Evolutionary conservation across 1,140 invertebrate species (phyloP).

Genomic region (Coptotermes formosanus): DNA sequence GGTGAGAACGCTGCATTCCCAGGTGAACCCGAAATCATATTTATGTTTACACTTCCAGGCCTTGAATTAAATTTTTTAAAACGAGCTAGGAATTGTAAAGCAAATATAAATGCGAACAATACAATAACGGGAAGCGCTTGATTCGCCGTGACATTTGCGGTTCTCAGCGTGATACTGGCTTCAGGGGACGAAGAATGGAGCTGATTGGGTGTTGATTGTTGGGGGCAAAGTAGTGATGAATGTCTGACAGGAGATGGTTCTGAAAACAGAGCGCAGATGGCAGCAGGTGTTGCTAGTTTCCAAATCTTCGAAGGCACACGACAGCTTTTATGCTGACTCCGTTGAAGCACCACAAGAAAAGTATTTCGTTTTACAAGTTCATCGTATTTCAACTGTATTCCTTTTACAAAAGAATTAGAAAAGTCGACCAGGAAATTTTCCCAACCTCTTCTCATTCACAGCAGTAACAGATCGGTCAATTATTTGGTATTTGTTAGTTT

Average conservation of each 20-base stretch:
- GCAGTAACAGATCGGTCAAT: not conserved
- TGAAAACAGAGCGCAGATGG: not conserved
- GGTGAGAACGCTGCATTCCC: too few species aligned
- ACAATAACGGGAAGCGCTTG: too few species aligned
- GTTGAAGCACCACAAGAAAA: not conserved
- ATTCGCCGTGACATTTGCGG: too few species aligned
- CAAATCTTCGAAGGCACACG: not conserved
- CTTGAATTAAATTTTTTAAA: too few species aligned
- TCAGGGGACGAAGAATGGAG: not conserved
- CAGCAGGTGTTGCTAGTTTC: not conserved
- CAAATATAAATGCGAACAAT: too few species aligned
- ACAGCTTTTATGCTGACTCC: not conserved
- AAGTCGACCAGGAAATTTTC: too few species aligned
- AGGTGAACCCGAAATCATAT: too few species aligned
- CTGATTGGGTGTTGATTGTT: slow-evolving; percentile 18
- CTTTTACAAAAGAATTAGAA: too few species aligned
- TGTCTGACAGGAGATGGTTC: not conserved
- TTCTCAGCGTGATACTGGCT: too few species aligned
- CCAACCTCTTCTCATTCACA: too few species aligned
- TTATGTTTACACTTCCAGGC: too few species aligned
- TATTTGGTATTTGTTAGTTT: not conserved
- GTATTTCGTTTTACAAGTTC: not conserved
- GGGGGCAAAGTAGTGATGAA: not conserved
- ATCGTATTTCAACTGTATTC: not conserved
- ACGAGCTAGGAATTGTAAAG: too few species aligned